Conservation (phyloP, 2,797 vertebrate species). For the Bovichtus variegatus region DNA sequence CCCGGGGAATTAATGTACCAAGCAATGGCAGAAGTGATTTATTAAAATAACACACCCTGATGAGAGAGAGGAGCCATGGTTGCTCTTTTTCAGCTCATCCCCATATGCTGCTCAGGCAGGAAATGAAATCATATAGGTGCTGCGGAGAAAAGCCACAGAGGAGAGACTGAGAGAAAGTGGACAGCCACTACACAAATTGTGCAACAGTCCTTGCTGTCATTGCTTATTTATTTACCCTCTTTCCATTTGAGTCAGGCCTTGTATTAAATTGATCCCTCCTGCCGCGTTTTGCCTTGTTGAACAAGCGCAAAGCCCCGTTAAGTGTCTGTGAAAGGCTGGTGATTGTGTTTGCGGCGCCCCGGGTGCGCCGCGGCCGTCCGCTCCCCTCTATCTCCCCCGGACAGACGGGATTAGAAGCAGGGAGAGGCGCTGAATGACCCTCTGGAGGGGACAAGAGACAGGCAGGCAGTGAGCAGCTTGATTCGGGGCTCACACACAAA, state of each 20-base stretch:
- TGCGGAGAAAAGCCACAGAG: constrained; percentile 31
- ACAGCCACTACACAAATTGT: constrained; percentile 71
- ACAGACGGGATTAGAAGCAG: constrained; percentile 84
- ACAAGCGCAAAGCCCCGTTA: constrained; percentile 82
- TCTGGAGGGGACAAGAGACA: constrained; percentile 62
- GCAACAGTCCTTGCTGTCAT: constrained; percentile 76
- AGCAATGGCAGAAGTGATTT: constrained; percentile 76
- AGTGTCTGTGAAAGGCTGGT: constrained; percentile 82
- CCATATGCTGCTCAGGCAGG: constrained; percentile 52
- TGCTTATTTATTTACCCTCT: constrained; percentile 83
- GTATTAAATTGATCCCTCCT: constrained; percentile 83
- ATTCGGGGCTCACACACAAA: constrained; percentile 57
- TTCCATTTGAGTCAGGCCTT: constrained; percentile 78
- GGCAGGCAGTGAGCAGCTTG: constrained; percentile 66
- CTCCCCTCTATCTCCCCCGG: constrained; percentile 82
- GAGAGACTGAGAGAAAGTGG: constrained; percentile 62
- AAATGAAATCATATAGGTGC: constrained; percentile 62
- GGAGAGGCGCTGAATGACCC: constrained; percentile 81
- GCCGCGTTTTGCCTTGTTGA: constrained; percentile 83
- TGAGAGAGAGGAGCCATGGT: constrained; percentile 57
- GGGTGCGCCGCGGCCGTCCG: constrained; percentile 69
- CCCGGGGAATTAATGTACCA: constrained; percentile 72
- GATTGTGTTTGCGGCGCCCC: constrained; percentile 80
- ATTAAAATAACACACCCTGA: constrained; percentile 71
- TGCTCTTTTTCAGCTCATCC: constrained; percentile 58